A percentile compares a stretch with the other conserved stretches of the same genome.
Conservation (phyloP, 2,113 vertebrate species). For the Anser brachyrhynchus region DNA sequence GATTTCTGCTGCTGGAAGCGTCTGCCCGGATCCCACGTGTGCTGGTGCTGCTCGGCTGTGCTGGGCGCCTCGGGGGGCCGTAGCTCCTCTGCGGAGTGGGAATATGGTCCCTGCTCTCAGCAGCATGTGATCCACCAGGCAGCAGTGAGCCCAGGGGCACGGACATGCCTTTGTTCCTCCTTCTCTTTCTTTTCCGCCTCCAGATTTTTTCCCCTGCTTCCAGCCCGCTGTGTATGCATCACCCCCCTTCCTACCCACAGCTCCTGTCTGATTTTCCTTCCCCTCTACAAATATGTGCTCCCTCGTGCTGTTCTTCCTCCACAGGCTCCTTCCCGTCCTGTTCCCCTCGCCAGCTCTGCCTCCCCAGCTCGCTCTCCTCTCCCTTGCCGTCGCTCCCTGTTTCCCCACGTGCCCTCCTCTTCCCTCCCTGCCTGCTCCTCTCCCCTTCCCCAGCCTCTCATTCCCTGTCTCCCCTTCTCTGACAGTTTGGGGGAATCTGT, state of each 20-base stretch:
- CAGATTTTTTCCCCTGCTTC: slow-evolving; percentile 18
- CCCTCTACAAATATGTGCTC: slow-evolving; percentile 12
- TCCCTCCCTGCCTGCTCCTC: slow-evolving; percentile 2
- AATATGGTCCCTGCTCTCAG: not conserved
- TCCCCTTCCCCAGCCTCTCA: slow-evolving; percentile 5
- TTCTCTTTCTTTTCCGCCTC: slow-evolving; percentile 67
- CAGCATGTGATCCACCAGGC: slow-evolving; percentile 12
- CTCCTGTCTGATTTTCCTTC: slow-evolving; percentile 51
- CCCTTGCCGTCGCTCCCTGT: not conserved
- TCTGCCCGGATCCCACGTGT: not conserved
- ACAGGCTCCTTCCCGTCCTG: slow-evolving; percentile 21
- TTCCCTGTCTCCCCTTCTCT: slow-evolving; percentile 27
- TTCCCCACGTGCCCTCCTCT: not conserved
- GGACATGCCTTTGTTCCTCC: slow-evolving; percentile 66
- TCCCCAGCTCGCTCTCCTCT: not conserved
- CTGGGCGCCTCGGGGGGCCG: not conserved
- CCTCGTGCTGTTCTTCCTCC: slow-evolving; percentile 15
- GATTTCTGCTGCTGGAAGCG: slow-evolving; percentile 7
- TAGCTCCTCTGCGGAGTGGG: not conserved
- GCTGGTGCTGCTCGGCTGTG: not conserved
- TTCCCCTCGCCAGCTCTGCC: not conserved
- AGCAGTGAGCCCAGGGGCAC: slow-evolving; percentile 22
- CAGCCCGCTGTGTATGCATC: slow-evolving; percentile 9
- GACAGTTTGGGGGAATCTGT: slow-evolving; percentile 72
- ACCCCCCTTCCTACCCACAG: slow-evolving; percentile 18